phyloP scores from a whole-genome alignment of 2,888 invertebrate genomes.

The Scaptomyza cyrtandrae region DNA sequence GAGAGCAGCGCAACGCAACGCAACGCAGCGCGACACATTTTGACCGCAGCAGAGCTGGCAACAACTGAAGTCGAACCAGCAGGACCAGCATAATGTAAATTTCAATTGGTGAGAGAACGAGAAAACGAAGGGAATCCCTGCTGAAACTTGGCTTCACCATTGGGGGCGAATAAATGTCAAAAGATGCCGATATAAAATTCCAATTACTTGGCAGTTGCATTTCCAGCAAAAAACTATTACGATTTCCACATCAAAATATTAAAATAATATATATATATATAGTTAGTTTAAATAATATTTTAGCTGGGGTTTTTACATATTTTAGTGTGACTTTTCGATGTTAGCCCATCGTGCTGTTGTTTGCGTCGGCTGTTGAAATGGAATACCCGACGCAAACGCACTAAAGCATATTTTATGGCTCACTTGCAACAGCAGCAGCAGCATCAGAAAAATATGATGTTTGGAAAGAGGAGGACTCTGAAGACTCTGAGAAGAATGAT shows the following conservation, averaged over 20 bases:
- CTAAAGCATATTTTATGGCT: conserved; percentile 76
- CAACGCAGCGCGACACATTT: conserved; percentile 38
- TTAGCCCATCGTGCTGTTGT: conserved; percentile 40
- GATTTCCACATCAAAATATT: not conserved
- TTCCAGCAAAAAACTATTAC: not conserved
- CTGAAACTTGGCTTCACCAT: conserved; percentile 20
- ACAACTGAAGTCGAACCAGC: conserved; percentile 9
- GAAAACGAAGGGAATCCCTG: conserved; percentile 12
- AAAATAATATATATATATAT: not conserved
- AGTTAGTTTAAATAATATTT: not conserved
- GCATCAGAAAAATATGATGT: not conserved
- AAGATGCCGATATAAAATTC: conserved; percentile 32
- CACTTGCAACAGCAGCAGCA: conserved; percentile 57
- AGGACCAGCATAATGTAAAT: conserved; percentile 52
- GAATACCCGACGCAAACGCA: conserved; percentile 55
- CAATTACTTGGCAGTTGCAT: conserved; percentile 35
- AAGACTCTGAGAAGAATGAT: conserved; percentile 44
- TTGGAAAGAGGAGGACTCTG: conserved; percentile 1
- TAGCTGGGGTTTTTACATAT: not conserved
- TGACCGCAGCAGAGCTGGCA: conserved; percentile 45
- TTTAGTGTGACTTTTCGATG: conserved; percentile 7
- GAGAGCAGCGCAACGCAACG: conserved; percentile 5
- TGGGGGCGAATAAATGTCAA: conserved; percentile 32
- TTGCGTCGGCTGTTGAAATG: conserved; percentile 19
- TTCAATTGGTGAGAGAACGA: conserved; percentile 27